Evolutionary conservation across 2,113 vertebrate species (phyloP), one percentile per base, ranked within the genome.

Genomic region (Scytalopus superciliaris): DNA sequence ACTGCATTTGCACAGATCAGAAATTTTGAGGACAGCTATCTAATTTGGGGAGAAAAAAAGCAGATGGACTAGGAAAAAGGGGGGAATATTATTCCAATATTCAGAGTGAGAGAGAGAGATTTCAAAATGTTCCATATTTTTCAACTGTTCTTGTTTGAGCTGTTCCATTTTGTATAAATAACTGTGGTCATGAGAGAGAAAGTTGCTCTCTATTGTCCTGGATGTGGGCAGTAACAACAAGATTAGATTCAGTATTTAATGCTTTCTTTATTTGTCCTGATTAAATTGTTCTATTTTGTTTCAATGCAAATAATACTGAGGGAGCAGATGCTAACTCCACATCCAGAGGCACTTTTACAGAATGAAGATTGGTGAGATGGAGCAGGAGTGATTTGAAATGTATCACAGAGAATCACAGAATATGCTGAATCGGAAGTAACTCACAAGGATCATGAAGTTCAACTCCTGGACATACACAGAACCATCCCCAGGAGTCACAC

Each of bases 31-130:
- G 18, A 2, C 4, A 88, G 14, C 15, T 68, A n/a, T 25, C 31
- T 28, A 47, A 49, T 49, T 77, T 56, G 18, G 9, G 12, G 21
- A 27, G 9, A 91, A 87, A 25, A 70, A 33, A 47, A 52, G 42
- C 72, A 84, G 28, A 40, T 31, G 7, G 45, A n/a, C 12, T 21
- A 60, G 5, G 3, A 3, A 66, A 22, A 82, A 60, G 5, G 3
- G 4, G 2, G 4, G 4, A 49, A 67, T n/a, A 42, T 33, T 37
- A 64, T 37, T 70, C 16, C 25, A 49, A 63, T 57, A 56, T 37
- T 52, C 35, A 55, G 5, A 14, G 13, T 7, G 18, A 15, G 27
- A 24, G 11, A 11, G 8, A 2, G 3, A 0, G 47, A n/a, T n/a
- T 55, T 72, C 1, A 87, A 89, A 84, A 82, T 52, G 74, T 9